Conservation (phyloP, 2,888 invertebrate genomes). For the Isotomurus palustris region DNA sequence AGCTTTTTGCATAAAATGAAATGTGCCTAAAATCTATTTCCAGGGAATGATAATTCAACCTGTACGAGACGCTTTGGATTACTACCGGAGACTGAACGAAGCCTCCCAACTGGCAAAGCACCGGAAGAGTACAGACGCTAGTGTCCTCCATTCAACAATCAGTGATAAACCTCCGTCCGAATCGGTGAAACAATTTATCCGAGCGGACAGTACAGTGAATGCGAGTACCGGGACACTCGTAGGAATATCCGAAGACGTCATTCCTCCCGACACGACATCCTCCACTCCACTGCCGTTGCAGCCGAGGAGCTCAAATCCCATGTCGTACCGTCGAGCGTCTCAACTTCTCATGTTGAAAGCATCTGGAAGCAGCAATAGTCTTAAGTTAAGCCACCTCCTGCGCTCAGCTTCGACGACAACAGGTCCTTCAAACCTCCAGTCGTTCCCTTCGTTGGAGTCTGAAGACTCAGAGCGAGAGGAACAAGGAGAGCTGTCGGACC, state of each 20-base stretch:
- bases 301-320: slow-evolving; percentile 32
- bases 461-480: slow-evolving; percentile 35
- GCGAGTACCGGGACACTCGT: slow-evolving; percentile 17
- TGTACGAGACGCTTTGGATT: slow-evolving; percentile 60
- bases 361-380: slow-evolving; percentile 35
- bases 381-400: slow-evolving; percentile 22
- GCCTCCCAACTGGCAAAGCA: slow-evolving; percentile 59
- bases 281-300: slow-evolving; percentile 10
- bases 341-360: slow-evolving; percentile 36
- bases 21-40: slow-evolving; percentile 35
- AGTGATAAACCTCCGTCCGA: slow-evolving; percentile 45
- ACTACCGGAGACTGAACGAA: slow-evolving; percentile 61
- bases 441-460: slow-evolving; percentile 39
- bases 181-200: too few relatives aligned
- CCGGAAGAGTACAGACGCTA: slow-evolving; percentile 55
- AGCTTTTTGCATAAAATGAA: not conserved
- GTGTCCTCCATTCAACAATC: slow-evolving; percentile 13
- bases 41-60: slow-evolving; percentile 62
- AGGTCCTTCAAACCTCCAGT: slow-evolving; percentile 23
- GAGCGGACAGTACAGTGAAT: slow-evolving; percentile 12
- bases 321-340: slow-evolving; percentile 38
- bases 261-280: not conserved
- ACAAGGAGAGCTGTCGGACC: slow-evolving; percentile 49
- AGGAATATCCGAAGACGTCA: not conserved
- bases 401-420: slow-evolving; percentile 3